A percentile compares a stretch with the other conserved stretches of the same genome.
These are phyloP conservation scores for Peromyscus maniculatus DNA, from an alignment of 2,113 vertebrate species.

Conservation along the genomic window DNA sequence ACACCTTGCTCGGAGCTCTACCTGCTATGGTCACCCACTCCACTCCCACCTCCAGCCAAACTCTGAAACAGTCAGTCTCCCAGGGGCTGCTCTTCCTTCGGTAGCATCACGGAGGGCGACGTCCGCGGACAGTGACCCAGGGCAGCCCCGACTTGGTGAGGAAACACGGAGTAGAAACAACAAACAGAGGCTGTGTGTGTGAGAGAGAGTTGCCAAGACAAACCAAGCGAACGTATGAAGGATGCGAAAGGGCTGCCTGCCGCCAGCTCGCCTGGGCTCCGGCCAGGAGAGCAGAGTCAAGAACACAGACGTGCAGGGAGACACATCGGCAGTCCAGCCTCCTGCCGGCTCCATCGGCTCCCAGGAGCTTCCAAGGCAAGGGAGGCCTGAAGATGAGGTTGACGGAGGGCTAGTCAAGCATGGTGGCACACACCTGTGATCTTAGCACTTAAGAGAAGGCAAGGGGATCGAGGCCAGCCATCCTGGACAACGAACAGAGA, in stretches of 20 bases:
- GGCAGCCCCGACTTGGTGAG: constrained; percentile 35
- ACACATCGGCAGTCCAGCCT: constrained; percentile 63
- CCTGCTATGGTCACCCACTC: neutral
- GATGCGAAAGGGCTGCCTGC: constrained; percentile 59
- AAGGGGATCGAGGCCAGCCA: neutral
- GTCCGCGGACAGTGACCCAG: neutral
- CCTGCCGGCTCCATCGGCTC: neutral
- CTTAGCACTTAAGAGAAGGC: neutral
- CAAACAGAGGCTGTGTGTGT: constrained; percentile 55
- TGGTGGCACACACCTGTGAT: neutral
- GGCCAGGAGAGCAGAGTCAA: constrained; percentile 61
- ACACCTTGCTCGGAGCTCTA: neutral
- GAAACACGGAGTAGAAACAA: constrained; percentile 71
- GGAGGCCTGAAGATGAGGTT: neutral
- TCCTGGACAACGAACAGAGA: neutral
- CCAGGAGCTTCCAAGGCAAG: neutral
- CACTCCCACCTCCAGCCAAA: neutral
- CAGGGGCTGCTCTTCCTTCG: neutral
- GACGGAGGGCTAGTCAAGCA: neutral
- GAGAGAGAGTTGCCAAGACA: constrained; percentile 72
- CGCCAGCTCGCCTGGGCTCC: constrained; percentile 61
- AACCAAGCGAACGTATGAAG: constrained; percentile 43
- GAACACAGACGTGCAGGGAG: constrained; percentile 74
- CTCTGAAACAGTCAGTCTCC: neutral
- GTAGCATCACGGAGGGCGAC: neutral